Evolutionary conservation across 2,888 invertebrate genomes (phyloP).

Genomic region (Epinotia nisella): DNA sequence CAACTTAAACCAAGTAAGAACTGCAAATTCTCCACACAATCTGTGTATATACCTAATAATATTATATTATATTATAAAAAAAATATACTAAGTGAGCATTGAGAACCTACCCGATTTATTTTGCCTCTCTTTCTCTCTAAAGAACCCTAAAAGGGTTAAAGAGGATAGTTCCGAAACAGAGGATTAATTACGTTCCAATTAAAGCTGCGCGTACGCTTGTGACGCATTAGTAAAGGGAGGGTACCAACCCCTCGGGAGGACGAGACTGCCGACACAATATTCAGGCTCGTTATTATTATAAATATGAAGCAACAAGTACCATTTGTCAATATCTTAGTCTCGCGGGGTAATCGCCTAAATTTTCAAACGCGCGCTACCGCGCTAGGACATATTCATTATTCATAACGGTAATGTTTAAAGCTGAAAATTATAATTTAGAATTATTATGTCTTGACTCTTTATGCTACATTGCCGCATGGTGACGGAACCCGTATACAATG

Average conservation of each 20-base stretch:
- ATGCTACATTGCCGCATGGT: too few relatives aligned
- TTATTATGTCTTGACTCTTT: too few relatives aligned
- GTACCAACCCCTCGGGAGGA: neutral
- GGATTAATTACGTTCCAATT: slow-evolving; percentile 71
- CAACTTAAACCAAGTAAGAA: too few relatives aligned
- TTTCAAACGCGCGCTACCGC: neutral
- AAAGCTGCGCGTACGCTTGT: slow-evolving; percentile 50
- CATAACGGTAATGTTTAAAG: too few relatives aligned
- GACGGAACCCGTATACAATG: too few relatives aligned
- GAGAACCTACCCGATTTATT: neutral
- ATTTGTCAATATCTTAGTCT: neutral
- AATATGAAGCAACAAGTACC: neutral
- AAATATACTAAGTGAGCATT: neutral
- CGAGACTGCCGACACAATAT: neutral
- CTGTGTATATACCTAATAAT: too few relatives aligned
- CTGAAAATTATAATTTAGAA: too few relatives aligned
- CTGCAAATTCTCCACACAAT: too few relatives aligned
- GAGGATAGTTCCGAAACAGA: slow-evolving; percentile 57
- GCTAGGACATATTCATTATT: too few relatives aligned
- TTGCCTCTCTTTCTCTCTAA: neutral
- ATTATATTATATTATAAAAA: too few relatives aligned
- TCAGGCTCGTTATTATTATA: neutral
- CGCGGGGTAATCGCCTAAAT: too few relatives aligned
- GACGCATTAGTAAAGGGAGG: slow-evolving; percentile 27
- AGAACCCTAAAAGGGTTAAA: slow-evolving; percentile 45